Percentiles rank a stretch among this genome's conserved stretches.
These are phyloP conservation scores for Oreochromis tanganicae DNA, from an alignment of 2,113 vertebrate species.

Conservation along the genomic window DNA sequence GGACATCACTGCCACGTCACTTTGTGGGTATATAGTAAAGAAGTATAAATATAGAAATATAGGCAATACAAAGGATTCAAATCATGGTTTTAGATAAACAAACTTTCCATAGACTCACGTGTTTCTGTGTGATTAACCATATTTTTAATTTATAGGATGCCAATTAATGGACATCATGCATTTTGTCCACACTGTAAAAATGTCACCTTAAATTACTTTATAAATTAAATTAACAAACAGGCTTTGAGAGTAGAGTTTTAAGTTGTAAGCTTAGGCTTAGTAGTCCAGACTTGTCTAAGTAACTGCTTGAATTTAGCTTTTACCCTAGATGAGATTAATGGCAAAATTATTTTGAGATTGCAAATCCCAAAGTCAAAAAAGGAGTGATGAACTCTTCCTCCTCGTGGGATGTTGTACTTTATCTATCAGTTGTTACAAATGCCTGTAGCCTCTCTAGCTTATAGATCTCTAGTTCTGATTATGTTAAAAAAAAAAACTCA, in stretches of 20 bases:
- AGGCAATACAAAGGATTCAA: background rate
- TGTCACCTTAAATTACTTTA: background rate
- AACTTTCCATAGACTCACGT: background rate
- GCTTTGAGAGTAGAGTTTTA: background rate
- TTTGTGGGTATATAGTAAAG: background rate
- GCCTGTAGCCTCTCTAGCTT: background rate
- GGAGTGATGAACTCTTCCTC: background rate
- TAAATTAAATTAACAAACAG: background rate
- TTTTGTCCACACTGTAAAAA: background rate
- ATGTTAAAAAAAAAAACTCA: accelerated
- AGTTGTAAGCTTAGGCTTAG: background rate
- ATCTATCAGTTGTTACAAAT: background rate
- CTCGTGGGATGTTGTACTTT: background rate
- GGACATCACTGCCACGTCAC: background rate
- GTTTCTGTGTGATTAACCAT: background rate
- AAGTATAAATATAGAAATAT: background rate
- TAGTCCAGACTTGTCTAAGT: background rate
- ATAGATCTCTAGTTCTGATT: background rate
- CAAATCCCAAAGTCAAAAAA: background rate
- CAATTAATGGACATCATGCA: background rate
- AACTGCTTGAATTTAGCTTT: background rate
- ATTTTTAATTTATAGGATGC: background rate
- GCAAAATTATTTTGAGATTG: background rate
- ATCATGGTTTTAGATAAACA: background rate
- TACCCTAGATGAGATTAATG: background rate